These are phyloP conservation scores for Dicrostonyx torquatus DNA, from an alignment of 2,797 vertebrate genomes.

Conservation along the genomic window DNA sequence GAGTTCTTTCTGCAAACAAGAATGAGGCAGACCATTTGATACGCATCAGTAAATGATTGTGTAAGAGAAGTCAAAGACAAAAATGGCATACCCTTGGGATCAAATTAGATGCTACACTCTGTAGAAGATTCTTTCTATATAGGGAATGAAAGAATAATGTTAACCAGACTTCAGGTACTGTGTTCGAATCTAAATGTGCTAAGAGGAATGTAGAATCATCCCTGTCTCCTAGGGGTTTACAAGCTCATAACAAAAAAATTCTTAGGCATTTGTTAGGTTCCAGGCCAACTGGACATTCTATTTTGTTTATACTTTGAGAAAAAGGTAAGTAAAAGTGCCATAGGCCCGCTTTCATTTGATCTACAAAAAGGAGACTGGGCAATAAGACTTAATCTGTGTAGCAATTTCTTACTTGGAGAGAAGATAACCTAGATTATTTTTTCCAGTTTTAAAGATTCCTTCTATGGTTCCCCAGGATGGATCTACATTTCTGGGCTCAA, in stretches of 20 bases:
- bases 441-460: background rate
- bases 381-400: background rate
- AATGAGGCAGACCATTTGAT: constrained; percentile 34
- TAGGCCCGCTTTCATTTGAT: constrained; percentile 1
- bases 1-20: constrained; percentile 59
- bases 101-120: constrained; percentile 31
- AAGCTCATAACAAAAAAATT: background rate
- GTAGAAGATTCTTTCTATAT: background rate
- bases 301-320: constrained; percentile 15
- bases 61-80: constrained; percentile 13
- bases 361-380: constrained; percentile 44
- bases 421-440: background rate
- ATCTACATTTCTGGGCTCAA: background rate
- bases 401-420: background rate
- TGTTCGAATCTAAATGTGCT: background rate
- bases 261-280: constrained; percentile 13
- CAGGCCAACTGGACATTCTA: background rate
- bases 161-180: background rate
- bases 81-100: constrained; percentile 30
- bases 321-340: constrained; percentile 9
- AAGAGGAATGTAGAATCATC: background rate
- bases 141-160: background rate
- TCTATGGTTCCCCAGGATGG: background rate
- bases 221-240: constrained; percentile 14
- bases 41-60: background rate